Percentiles rank a stretch among this genome's conserved stretches.
Conservation (phyloP, 2,113 vertebrate species). For the Xerus inauris region DNA sequence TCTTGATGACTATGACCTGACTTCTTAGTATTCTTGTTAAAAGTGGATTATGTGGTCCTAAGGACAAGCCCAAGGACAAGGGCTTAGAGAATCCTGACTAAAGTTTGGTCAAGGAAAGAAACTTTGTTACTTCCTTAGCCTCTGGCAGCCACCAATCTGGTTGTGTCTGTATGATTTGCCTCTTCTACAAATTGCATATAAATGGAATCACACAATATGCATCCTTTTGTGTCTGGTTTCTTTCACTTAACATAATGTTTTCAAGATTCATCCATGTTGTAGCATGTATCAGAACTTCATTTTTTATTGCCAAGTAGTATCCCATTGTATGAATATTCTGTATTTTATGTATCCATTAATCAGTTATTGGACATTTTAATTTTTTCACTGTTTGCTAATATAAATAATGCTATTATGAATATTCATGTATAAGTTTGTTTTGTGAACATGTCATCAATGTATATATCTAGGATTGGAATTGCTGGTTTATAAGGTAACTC, state of each 20-base stretch:
- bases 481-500: not conserved
- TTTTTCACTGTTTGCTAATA: slow-evolving; percentile 7
- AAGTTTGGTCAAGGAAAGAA: not conserved
- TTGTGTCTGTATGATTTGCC: not conserved
- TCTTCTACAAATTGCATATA: not conserved
- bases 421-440: not conserved
- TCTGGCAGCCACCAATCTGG: not conserved
- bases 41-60: not conserved
- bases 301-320: slow-evolving; percentile 5
- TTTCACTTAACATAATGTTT: slow-evolving; percentile 30
- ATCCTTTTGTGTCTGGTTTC: not conserved
- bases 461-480: not conserved
- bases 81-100: not conserved
- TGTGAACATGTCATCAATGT: not conserved
- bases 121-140: not conserved
- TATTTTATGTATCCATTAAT: not conserved
- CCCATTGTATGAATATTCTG: not conserved
- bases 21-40: slow-evolving; percentile 30
- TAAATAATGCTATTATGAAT: not conserved
- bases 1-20: not conserved
- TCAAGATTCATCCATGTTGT: not conserved
- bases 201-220: not conserved
- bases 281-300: not conserved
- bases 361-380: not conserved
- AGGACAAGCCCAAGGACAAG: not conserved